Evolutionary conservation across 2,888 invertebrate species (phyloP).

Genomic region (Drosophila kanekoi): DNA sequence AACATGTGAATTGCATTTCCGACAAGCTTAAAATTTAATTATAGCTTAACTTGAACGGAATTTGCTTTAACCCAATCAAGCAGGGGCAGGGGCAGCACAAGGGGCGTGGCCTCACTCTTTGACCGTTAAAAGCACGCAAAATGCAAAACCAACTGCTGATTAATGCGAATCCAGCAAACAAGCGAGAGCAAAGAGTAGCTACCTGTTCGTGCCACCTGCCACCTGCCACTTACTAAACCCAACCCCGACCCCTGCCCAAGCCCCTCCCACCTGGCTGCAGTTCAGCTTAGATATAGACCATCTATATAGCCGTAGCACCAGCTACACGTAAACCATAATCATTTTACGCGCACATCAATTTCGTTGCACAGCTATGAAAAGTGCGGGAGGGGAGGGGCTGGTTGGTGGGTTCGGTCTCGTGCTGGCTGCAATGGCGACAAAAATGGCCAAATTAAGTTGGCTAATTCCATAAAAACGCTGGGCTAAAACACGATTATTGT

Average conservation of each 20-base stretch:
- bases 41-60: conserved; percentile 30
- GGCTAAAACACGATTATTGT: conserved; percentile 20
- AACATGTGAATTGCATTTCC: conserved; percentile 43
- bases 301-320: background rate
- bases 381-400: too few species aligned
- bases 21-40: conserved; percentile 38
- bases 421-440: conserved; percentile 40
- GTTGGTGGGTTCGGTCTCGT: background rate
- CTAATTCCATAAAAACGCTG: conserved; percentile 54
- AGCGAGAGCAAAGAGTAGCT: conserved; percentile 5
- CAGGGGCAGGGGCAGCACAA: background rate
- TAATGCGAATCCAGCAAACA: conserved; percentile 30
- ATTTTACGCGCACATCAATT: conserved; percentile 55
- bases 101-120: background rate
- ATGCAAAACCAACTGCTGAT: conserved; percentile 27
- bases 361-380: too few species aligned
- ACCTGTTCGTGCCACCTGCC: conserved; percentile 1
- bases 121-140: conserved; percentile 6
- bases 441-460: conserved; percentile 60
- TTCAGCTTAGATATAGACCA: background rate
- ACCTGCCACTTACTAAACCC: background rate
- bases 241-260: too few species aligned
- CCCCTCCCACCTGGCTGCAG: background rate
- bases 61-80: conserved; percentile 31
- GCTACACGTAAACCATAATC: conserved; percentile 52